Conservation (phyloP, 1,140 invertebrate genomes). For the Camponotus pennsylvanicus region DNA sequence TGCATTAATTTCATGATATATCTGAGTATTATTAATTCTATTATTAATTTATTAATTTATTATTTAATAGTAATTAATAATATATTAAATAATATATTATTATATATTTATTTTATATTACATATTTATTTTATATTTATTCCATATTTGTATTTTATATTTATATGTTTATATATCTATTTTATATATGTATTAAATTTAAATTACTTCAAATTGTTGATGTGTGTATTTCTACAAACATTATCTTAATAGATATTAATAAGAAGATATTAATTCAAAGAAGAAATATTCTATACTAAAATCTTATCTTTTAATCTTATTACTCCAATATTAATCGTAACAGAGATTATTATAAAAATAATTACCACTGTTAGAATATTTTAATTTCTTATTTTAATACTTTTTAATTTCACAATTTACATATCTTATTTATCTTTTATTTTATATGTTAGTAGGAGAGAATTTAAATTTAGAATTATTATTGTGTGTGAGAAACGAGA, state of each 20-base stretch:
- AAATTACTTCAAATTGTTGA: too few relatives aligned
- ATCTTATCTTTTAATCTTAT: not conserved
- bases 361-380: not conserved
- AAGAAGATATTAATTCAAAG: too few relatives aligned
- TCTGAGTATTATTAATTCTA: not conserved
- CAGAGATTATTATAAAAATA: not conserved
- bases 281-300: not conserved
- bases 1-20: not conserved
- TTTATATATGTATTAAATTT: too few relatives aligned
- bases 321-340: slow-evolving; percentile 11
- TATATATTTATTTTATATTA: too few relatives aligned
- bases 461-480: slow-evolving; percentile 15
- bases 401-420: slow-evolving; percentile 8
- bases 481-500: not conserved
- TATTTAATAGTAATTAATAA: not conserved
- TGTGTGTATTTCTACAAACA: not conserved
- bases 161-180: too few relatives aligned
- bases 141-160: too few relatives aligned
- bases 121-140: too few relatives aligned
- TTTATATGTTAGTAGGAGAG: not conserved
- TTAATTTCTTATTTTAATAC: not conserved
- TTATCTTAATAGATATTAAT: slow-evolving; percentile 3
- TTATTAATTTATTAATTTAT: too few relatives aligned
- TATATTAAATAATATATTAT: slow-evolving; percentile 7
- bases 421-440: slow-evolving; percentile 2